A percentile compares a stretch with the other conserved stretches of the same genome.
These are phyloP conservation scores for Sebastes steindachneri DNA, from an alignment of 2,797 vertebrate genomes.

Conservation along the genomic window DNA sequence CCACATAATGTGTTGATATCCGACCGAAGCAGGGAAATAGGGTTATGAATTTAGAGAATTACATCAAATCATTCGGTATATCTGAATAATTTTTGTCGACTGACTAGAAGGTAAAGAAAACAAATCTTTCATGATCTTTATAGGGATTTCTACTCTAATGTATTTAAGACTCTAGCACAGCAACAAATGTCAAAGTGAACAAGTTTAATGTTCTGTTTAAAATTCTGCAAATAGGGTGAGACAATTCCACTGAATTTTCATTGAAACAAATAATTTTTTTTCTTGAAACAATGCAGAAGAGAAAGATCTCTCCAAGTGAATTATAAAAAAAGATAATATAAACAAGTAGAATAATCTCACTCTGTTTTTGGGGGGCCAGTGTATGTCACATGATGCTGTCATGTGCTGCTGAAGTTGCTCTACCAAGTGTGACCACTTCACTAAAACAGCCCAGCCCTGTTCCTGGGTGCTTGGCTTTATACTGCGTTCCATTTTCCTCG, in stretches of 20 bases:
- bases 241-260: too few relatives aligned
- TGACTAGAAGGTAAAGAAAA: not conserved
- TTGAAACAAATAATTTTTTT: not conserved
- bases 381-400: too few relatives aligned
- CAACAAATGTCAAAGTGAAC: not conserved
- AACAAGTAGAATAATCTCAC: too few relatives aligned
- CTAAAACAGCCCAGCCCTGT: too few relatives aligned
- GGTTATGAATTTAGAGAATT: conserved; percentile 16
- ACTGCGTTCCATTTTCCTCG: too few relatives aligned
- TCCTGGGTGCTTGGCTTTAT: too few relatives aligned
- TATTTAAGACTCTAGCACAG: not conserved
- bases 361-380: too few relatives aligned
- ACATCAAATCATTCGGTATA: conserved; percentile 1
- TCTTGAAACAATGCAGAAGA: not conserved
- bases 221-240: not conserved
- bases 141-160: not conserved
- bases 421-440: not conserved
- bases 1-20: conserved; percentile 19
- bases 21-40: not conserved
- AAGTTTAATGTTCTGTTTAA: not conserved
- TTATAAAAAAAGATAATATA: too few relatives aligned
- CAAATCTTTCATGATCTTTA: not conserved
- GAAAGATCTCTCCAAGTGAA: too few relatives aligned
- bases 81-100: not conserved
- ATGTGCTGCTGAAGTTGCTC: not conserved